Evolutionary conservation across 2,113 vertebrate genomes (phyloP), one percentile per base, ranked within the genome.

Genomic region (Daphoenositta chrysoptera): DNA sequence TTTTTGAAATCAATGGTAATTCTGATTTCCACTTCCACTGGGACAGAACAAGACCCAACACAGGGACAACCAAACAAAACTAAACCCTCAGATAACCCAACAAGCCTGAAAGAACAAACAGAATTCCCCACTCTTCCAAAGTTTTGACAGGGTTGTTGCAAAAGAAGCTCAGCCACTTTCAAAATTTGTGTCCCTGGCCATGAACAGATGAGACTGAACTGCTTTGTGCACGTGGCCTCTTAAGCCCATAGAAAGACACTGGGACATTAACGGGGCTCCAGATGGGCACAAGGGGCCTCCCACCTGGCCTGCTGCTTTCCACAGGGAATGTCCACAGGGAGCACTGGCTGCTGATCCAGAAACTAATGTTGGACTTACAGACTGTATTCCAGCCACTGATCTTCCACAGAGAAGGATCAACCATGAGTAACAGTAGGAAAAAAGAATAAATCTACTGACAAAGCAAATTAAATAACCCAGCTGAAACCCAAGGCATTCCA

Each of bases 361-460:
- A 44, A 63, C 42, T 12, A 1, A 14, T 17, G 45, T 4, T 20
- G 50, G 13, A 6, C 19, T 30, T 8, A 44, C 8, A 12, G 17
- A 17, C 39, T 2, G 0, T 8, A 8, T 4, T 27, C 53, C 53
- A 61, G 73, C 53, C 39, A 40, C 78, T 61, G 8, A 64, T 33
- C 65, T 45, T 70, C 77, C 77, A 93, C 37, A 16, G 2, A 28
- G 24, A 56, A 81, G 40, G 23, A 72, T 77, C 6, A 1, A 2
- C 65, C 61, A 53, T 0, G 1, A 84, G 5, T 12, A 90, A 47
- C 2, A 4, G 50, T 0, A n/a, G 27, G 42, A 33, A 6, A 35
- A 51, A 27, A 27, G 5, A 17, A 39, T 6, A 21, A 23, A 60
- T 11, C 58, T 79, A 20, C 51, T 19, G 61, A 63, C 21, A 53